phyloP scores from a whole-genome alignment of 2,888 invertebrate species.

The Drosophila ezoana region DNA sequence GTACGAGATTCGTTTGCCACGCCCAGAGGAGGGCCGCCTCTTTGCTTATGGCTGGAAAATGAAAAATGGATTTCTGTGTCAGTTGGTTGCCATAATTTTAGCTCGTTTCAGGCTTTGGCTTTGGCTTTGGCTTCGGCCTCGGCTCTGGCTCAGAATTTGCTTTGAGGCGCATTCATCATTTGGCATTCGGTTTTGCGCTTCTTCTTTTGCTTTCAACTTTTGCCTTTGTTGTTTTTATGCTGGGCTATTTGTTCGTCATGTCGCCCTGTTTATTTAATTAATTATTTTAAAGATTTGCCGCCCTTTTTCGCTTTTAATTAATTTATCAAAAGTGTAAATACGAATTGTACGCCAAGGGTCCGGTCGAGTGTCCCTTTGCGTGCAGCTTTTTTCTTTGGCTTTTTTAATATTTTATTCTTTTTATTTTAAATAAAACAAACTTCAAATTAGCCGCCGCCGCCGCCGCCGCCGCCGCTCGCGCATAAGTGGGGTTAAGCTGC shows the following conservation, averaged over 20 bases:
- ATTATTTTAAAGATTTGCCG: constrained; percentile 75
- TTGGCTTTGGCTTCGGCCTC: constrained; percentile 34
- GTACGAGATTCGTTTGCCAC: constrained; percentile 24
- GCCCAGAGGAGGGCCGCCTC: constrained; percentile 38
- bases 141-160: constrained; percentile 26
- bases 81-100: constrained; percentile 79
- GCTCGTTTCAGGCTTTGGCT: constrained; percentile 55
- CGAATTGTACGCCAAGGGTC: constrained; percentile 48
- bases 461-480: constrained; percentile 1
- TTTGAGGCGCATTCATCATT: constrained; percentile 77
- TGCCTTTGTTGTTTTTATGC: constrained; percentile 28
- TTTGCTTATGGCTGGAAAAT: constrained; percentile 67
- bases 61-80: constrained; percentile 81
- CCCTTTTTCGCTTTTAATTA: constrained; percentile 71
- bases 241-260: constrained; percentile 54
- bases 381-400: constrained; percentile 9
- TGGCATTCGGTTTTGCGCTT: constrained; percentile 60
- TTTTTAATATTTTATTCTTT: constrained; percentile 53
- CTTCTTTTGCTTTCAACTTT: constrained; percentile 7
- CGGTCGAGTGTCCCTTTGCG: constrained; percentile 38
- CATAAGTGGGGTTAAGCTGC: constrained; percentile 71
- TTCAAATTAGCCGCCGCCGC: constrained; percentile 64
- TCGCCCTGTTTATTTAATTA: constrained; percentile 75
- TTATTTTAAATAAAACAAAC: constrained; percentile 73
- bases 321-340: constrained; percentile 78